phyloP scores from a whole-genome alignment of 2,113 vertebrate species.

The Oreochromis aureus region DNA sequence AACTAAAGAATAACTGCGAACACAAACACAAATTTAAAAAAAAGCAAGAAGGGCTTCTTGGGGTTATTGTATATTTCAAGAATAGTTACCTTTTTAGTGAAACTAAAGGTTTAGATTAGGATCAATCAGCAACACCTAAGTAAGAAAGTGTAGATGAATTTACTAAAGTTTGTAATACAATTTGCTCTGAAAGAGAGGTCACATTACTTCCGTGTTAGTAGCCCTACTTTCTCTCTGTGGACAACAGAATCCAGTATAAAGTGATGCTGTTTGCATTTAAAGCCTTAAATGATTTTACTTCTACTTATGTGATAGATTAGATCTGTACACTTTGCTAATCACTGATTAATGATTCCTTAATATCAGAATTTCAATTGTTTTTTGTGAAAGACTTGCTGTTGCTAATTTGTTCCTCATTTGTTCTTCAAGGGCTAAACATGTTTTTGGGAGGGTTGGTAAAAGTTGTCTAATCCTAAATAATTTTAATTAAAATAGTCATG shows the following conservation, averaged over 20 bases:
- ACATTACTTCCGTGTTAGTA: background rate
- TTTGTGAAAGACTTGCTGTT: background rate
- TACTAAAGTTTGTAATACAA: background rate
- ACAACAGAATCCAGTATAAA: background rate
- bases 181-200: fast-evolving
- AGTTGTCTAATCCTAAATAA: background rate
- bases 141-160: background rate
- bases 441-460: background rate
- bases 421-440: background rate
- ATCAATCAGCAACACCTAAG: background rate
- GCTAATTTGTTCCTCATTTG: background rate
- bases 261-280: background rate
- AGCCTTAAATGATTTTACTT: background rate
- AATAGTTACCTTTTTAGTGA: background rate
- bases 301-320: background rate
- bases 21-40: background rate
- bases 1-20: background rate
- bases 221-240: background rate
- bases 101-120: background rate
- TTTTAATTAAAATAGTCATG: background rate
- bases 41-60: background rate
- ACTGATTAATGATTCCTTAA: background rate
- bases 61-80: background rate
- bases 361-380: background rate
- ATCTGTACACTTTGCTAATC: background rate